phyloP scores from a whole-genome alignment of 2,888 invertebrate species.

The Omphaloscelis lunosa region DNA sequence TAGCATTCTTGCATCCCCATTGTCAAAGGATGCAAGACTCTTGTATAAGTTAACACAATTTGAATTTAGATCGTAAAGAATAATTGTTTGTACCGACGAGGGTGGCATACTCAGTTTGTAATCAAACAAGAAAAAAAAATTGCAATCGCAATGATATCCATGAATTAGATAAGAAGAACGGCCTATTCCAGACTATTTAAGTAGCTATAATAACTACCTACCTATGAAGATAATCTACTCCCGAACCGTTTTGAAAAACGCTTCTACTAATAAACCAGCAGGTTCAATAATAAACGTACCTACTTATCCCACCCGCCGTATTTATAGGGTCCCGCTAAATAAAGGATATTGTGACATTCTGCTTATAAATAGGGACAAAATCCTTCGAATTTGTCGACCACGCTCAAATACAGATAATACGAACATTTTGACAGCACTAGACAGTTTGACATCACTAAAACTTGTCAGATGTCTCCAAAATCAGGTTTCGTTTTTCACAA shows the following conservation, averaged over 20 bases:
- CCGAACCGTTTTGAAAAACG: slow-evolving; percentile 7
- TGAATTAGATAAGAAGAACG: not conserved
- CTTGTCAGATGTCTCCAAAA: slow-evolving; percentile 5
- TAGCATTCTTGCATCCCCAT: no score
- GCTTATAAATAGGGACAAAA: slow-evolving; percentile 48
- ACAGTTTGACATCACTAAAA: slow-evolving; percentile 22
- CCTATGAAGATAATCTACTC: not conserved
- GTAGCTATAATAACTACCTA: no score
- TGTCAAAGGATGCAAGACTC: no score
- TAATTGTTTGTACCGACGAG: not conserved
- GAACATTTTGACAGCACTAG: slow-evolving; percentile 29
- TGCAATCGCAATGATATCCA: not conserved
- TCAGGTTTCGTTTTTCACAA: not conserved
- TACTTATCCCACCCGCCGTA: slow-evolving; percentile 37
- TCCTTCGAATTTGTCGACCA: slow-evolving; percentile 31
- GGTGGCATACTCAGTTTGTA: not conserved
- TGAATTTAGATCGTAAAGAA: not conserved
- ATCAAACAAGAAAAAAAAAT: no score
- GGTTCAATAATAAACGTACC: slow-evolving; percentile 4
- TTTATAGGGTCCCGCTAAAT: slow-evolving; percentile 50
- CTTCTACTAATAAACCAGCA: not conserved
- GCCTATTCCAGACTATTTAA: not conserved
- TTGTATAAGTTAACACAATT: no score
- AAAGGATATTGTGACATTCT: slow-evolving; percentile 49
- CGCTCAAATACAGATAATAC: slow-evolving; percentile 17